These are phyloP conservation scores for Carcharodon carcharias DNA, from an alignment of 2,797 vertebrate species.

Conservation along the genomic window DNA sequence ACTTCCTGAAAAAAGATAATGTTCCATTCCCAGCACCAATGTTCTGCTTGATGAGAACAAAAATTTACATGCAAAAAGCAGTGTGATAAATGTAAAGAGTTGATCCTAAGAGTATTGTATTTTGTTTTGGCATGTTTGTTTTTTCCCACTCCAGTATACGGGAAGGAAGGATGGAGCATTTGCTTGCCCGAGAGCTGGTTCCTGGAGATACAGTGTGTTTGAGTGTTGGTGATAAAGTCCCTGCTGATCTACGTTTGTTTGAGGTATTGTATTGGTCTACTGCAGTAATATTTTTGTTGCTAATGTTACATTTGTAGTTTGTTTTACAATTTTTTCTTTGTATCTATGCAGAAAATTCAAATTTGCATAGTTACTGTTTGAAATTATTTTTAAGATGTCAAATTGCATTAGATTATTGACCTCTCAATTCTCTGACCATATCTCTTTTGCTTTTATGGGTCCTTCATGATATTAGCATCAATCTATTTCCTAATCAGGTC, in stretches of 20 bases:
- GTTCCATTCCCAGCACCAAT: not conserved
- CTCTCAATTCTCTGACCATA: not conserved
- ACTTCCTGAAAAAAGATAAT: not conserved
- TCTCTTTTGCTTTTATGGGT: not conserved
- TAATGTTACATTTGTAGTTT: not conserved
- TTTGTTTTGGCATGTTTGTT: slow-evolving; percentile 21
- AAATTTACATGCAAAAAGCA: not conserved
- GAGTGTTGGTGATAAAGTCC: slow-evolving; percentile 87
- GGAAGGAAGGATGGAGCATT: slow-evolving; percentile 78
- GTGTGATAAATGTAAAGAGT: not conserved
- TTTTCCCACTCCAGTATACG: slow-evolving; percentile 62
- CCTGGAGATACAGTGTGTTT: slow-evolving; percentile 92
- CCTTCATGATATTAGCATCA: not conserved
- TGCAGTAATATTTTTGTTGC: not conserved
- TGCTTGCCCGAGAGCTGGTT: slow-evolving; percentile 85
- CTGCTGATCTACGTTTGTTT: slow-evolving; percentile 79
- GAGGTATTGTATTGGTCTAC: not conserved
- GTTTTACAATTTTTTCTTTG: not conserved
- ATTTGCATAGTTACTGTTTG: not conserved
- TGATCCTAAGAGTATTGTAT: not conserved
- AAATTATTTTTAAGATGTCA: not conserved
- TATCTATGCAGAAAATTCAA: not conserved
- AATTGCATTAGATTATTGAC: not conserved
- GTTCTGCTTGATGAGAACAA: not conserved
- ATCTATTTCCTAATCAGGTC: not conserved